Evolutionary conservation across 1,140 invertebrate species (phyloP), one percentile per base, ranked within the genome.

Genomic region (Macrobrachium rosenbergii): DNA sequence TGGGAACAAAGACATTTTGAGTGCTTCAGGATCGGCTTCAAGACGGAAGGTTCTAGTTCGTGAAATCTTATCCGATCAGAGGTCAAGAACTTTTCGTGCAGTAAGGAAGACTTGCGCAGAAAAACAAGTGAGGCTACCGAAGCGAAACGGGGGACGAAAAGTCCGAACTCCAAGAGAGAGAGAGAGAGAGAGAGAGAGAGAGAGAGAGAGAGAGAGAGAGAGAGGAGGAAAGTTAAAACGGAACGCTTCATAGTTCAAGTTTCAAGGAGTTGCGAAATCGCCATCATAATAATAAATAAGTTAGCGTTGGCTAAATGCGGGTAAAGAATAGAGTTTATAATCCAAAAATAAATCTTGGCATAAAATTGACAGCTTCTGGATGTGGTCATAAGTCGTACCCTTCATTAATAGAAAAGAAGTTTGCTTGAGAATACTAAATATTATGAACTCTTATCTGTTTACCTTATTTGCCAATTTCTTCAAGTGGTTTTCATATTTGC

Each of bases 121-220:
- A 37, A 75, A 37, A 19, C 72, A 12, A 75, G 72, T 45, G 14
- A 75, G 52, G 23, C 8, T 17, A 75, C 52, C 6, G 28, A 37
- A 8, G 37, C 52, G 21, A 7, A 75, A 23, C 11, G 17, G 28
- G 17, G 10, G 28, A 52, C 19, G 28, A 45, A 75, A 19, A 21
- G n/a, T 23, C n/a, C 23, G 69, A 2, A 73, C 43, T 73, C 28
- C 6, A 6, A 37, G n/a, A n/a, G n/a, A n/a, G n/a, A 73, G 69
- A 73, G 69, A 73, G 69, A 73, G 69, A 73, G 69, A 73, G 69
- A 73, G 69, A 73, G 72, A 75, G 72, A 75, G 72, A 75, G 72
- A 75, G 72, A 75, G 72, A 75, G 72, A 75, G 72, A 75, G 72
- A 75, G 72, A 75, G 72, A 75, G 72, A 75, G 72, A 75, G 72